phyloP scores from a whole-genome alignment of 1,140 invertebrate genomes.

The Drosophila chauvacae region DNA sequence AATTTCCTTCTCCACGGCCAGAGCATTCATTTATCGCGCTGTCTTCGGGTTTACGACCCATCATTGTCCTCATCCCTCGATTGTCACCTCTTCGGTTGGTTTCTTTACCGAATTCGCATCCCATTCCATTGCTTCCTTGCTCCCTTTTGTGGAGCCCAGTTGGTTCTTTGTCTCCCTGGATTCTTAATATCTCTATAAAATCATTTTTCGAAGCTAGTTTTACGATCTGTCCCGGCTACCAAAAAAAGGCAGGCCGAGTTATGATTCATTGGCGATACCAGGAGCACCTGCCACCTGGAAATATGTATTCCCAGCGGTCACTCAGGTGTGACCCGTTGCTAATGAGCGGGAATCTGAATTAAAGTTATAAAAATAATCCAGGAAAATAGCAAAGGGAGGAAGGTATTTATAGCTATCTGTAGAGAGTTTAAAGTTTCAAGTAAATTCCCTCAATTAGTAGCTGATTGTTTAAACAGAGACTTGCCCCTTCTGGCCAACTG shows the following conservation, averaged over 20 bases:
- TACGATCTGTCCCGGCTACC: slow-evolving; percentile 53
- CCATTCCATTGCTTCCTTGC: neutral
- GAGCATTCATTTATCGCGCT: slow-evolving; percentile 69
- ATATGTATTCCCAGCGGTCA: neutral
- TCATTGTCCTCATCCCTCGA: slow-evolving; percentile 52
- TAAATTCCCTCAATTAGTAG: slow-evolving; percentile 13
- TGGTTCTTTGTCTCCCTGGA: slow-evolving; percentile 13
- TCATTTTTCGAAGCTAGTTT: slow-evolving; percentile 57
- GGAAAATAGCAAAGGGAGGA: neutral
- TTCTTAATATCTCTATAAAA: slow-evolving; percentile 72
- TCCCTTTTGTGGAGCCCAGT: slow-evolving; percentile 43
- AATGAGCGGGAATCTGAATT: slow-evolving; percentile 35
- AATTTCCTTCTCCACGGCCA: slow-evolving; percentile 59
- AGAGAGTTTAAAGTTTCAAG: neutral
- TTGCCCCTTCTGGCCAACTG: neutral
- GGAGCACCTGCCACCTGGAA: slow-evolving; percentile 59
- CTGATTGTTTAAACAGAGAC: slow-evolving; percentile 2
- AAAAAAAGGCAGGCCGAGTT: slow-evolving; percentile 31
- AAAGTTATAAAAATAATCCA: neutral
- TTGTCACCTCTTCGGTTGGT: slow-evolving; percentile 63
- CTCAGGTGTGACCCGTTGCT: slow-evolving; percentile 40
- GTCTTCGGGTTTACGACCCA: slow-evolving; percentile 71
- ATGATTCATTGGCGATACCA: slow-evolving; percentile 62
- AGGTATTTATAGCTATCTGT: neutral
- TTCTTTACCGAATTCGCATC: slow-evolving; percentile 29